These are phyloP conservation scores for Fundulus diaphanus DNA, from an alignment of 2,797 vertebrate species.

Conservation along the genomic window DNA sequence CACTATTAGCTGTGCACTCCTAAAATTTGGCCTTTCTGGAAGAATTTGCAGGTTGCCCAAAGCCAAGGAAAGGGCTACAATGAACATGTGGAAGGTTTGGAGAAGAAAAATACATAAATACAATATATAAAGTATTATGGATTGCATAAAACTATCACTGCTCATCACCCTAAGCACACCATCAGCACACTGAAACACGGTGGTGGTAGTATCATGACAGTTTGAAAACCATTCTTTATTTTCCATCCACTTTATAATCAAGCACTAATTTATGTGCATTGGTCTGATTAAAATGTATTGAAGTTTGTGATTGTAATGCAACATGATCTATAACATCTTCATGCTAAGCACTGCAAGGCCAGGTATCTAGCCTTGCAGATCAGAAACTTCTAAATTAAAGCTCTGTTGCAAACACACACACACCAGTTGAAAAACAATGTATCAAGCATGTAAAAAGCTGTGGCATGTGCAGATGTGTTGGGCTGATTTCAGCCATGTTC, in stretches of 20 bases:
- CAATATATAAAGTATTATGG: too few relatives aligned
- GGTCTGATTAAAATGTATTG: neutral
- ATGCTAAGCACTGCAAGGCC: neutral
- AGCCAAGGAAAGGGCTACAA: too few relatives aligned
- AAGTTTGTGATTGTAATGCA: neutral
- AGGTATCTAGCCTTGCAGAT: neutral
- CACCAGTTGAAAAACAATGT: conserved; percentile 9
- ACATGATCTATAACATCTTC: neutral
- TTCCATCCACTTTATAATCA: neutral
- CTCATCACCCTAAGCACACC: neutral
- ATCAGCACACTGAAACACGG: neutral
- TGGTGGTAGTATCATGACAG: neutral
- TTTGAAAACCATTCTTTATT: neutral
- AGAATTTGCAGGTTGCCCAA: neutral
- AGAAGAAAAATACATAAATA: too few relatives aligned
- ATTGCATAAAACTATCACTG: neutral
- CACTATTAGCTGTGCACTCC: neutral
- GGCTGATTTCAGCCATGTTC: conserved; percentile 14
- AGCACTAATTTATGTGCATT: neutral
- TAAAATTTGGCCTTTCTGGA: neutral
- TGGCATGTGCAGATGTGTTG: conserved; percentile 39
- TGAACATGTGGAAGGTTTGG: too few relatives aligned
- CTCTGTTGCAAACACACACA: neutral
- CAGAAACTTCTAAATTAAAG: neutral
- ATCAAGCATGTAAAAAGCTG: conserved; percentile 3